Percentiles rank a stretch among this genome's conserved stretches.
Conservation (phyloP, 2,797 vertebrate species). For the Brachymystax lenok region DNA sequence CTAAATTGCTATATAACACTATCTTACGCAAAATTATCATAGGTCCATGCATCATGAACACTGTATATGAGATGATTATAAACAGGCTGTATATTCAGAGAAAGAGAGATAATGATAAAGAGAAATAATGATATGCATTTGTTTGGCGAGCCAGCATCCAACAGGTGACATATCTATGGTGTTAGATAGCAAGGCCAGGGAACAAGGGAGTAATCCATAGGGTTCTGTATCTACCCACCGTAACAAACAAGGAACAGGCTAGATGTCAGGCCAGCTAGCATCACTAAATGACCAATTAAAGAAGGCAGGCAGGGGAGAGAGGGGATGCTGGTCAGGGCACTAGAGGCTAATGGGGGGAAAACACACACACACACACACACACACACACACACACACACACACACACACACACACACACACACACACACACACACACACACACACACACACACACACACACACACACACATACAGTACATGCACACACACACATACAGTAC, state of each 20-base stretch:
- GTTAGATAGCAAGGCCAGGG: slow-evolving; percentile 66
- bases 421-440: slow-evolving; percentile 28
- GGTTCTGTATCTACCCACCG: slow-evolving; percentile 80
- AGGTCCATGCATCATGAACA: neutral
- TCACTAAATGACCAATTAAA: slow-evolving; percentile 85
- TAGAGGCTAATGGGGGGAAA: slow-evolving; percentile 78
- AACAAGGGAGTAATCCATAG: slow-evolving; percentile 78
- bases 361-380: slow-evolving; percentile 6
- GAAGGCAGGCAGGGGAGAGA: slow-evolving; percentile 72
- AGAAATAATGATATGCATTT: slow-evolving; percentile 24
- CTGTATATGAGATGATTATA: neutral
- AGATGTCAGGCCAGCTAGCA: slow-evolving; percentile 81
- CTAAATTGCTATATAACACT: neutral
- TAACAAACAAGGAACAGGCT: slow-evolving; percentile 84
- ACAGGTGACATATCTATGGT: slow-evolving; percentile 77
- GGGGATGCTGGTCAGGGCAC: slow-evolving; percentile 76
- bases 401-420: slow-evolving; percentile 35
- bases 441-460: slow-evolving; percentile 35
- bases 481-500: slow-evolving; percentile 26
- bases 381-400: slow-evolving; percentile 28
- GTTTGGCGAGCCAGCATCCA: slow-evolving; percentile 63
- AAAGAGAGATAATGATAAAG: too few species aligned
- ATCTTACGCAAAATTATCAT: neutral
- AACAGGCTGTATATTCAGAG: neutral
- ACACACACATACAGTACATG: slow-evolving; percentile 25